These are phyloP conservation scores for Catocala sponsa DNA, from an alignment of 2,888 invertebrate genomes.

Conservation along the genomic window DNA sequence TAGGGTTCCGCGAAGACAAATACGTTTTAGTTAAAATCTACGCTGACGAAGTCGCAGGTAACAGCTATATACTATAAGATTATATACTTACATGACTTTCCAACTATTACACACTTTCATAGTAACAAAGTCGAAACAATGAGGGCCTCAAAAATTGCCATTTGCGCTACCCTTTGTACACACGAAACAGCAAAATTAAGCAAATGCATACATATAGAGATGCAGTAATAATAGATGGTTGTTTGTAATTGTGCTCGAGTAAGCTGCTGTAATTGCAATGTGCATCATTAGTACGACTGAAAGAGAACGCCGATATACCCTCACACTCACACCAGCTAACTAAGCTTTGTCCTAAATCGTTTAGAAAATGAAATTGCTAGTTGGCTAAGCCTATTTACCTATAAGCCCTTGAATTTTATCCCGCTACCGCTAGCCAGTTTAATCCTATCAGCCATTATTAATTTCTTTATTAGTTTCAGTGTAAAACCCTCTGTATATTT, in stretches of 20 bases:
- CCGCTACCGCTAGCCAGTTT: constrained; percentile 3
- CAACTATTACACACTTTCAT: background rate
- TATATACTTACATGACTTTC: too few species aligned
- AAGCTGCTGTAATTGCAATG: constrained; percentile 70
- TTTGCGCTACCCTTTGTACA: constrained; percentile 34
- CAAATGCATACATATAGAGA: constrained; percentile 54
- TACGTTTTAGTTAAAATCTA: too few species aligned
- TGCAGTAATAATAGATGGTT: constrained; percentile 66
- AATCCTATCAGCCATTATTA: constrained; percentile 15
- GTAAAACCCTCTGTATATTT: constrained; percentile 2
- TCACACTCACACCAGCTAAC: constrained; percentile 42
- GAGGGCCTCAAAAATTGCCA: constrained; percentile 12
- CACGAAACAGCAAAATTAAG: constrained; percentile 53
- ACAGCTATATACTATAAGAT: too few species aligned
- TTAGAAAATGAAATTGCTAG: constrained; percentile 31
- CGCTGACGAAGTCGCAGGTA: too few species aligned
- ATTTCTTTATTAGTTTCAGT: constrained; percentile 12
- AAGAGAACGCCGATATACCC: constrained; percentile 28
- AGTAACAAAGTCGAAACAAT: constrained; percentile 28
- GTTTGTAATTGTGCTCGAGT: constrained; percentile 62
- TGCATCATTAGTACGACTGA: constrained; percentile 65
- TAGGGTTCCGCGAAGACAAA: too few species aligned
- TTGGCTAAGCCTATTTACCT: constrained; percentile 21
- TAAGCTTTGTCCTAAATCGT: constrained; percentile 43
- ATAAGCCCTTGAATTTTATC: constrained; percentile 19